A percentile compares a stretch with the other conserved stretches of the same genome.
Conservation (phyloP, 2,888 invertebrate genomes). For the Physocephala rufipes region DNA sequence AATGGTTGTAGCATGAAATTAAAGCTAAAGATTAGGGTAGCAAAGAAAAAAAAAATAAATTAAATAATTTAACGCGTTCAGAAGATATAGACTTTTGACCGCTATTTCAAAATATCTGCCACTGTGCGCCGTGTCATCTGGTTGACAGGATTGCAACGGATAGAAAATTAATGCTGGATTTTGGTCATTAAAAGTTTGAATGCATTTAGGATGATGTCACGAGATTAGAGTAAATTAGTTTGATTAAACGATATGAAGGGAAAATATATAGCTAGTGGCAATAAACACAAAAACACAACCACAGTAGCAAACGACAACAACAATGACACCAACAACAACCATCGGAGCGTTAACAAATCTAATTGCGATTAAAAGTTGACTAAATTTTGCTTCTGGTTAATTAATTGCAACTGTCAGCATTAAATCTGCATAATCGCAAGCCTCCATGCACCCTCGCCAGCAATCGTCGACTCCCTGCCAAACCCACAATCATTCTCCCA, state of each 20-base stretch:
- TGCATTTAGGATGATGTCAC: conserved; percentile 1
- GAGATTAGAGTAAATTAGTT: background rate
- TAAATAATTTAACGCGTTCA: too few relatives aligned
- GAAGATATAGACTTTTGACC: too few relatives aligned
- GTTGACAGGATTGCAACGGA: too few relatives aligned
- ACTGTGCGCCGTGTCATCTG: too few relatives aligned
- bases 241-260: background rate
- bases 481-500: background rate
- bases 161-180: background rate
- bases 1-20: too few relatives aligned
- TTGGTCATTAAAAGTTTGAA: conserved; percentile 11
- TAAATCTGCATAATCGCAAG: too few relatives aligned
- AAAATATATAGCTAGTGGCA: too few relatives aligned
- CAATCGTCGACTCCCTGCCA: background rate
- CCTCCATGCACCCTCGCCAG: background rate
- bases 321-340: background rate
- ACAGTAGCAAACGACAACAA: background rate
- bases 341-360: background rate
- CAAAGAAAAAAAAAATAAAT: too few relatives aligned
- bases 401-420: conserved; percentile 28
- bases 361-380: background rate
- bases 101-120: too few relatives aligned
- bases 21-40: too few relatives aligned
- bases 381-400: background rate
- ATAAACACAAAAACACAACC: background rate